Evolutionary conservation across 2,888 invertebrate genomes (phyloP), one percentile per base, ranked within the genome.

Genomic region (Drosophila bunnanda): DNA sequence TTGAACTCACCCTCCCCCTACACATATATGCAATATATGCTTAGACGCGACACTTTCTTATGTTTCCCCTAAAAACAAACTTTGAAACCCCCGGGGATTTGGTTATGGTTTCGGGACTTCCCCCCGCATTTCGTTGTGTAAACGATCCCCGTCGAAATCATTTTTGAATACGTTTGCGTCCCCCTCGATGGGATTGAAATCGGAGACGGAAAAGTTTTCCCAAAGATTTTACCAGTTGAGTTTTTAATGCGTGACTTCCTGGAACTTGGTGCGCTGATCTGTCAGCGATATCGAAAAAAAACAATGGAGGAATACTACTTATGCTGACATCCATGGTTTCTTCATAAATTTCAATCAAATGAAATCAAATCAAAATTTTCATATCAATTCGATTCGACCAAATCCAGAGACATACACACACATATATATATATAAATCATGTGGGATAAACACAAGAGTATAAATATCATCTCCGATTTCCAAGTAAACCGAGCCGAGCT

Each of bases 401-500:
- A 25, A 12, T 22, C 36, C 54, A 13, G 9, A 28, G n/a, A 17
- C 5, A 15, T 5, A 34, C 3, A 32, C 32, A 32, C 5, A 22
- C 9, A 30, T 2, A 12, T 13, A 8, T 13, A 8, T 8, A 30
- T n/a, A 64, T 64, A 62, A 65, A 50, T 65, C 64, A 65, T 62
- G 64, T 62, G 64, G 61, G 36, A 57, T 44, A 61, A 57, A 44
- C 57, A 57, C 44, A 34, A 60, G 48, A 48, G 64, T 62, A 62
- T 65, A 65, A 65, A 65, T 65, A 65, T 62, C 64, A 65, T 65
- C 64, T 65, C 64, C 64, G 50, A 65, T 65, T 65, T 65, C 64
- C 64, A 62, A 65, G 62, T 65, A 65, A 57, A 52, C 50, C 50
- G 50, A 65, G 34, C 34, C 10, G 50, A 41, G 28, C 60, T 34